Percentiles rank a stretch among this genome's conserved stretches.
Conservation (phyloP, 2,888 invertebrate species). For the Caenorhabditis plicata region DNA sequence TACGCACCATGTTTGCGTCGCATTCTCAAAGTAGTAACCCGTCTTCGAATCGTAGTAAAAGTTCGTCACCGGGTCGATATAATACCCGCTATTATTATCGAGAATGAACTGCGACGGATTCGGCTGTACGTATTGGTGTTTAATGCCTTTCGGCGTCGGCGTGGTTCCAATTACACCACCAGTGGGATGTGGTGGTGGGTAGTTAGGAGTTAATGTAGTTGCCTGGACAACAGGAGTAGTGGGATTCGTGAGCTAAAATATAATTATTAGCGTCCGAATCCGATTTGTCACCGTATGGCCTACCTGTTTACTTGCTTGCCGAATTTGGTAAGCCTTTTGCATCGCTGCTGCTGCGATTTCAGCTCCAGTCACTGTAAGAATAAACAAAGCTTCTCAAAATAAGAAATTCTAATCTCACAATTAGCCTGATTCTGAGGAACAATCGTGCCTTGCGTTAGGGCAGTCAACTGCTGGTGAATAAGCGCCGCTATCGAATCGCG, state of each 20-base stretch:
- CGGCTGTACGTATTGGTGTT: constrained; percentile 70
- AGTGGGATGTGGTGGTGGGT: constrained; percentile 3
- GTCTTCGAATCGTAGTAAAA: constrained; percentile 85
- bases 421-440: constrained; percentile 2
- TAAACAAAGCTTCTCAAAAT: neutral
- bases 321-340: constrained; percentile 20
- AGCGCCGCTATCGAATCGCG: constrained; percentile 29
- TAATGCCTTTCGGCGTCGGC: constrained; percentile 40
- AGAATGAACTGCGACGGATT: constrained; percentile 88
- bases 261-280: neutral
- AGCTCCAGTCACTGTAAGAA: constrained; percentile 47
- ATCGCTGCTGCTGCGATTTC: constrained; percentile 45
- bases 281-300: constrained; percentile 10
- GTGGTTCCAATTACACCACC: constrained; percentile 36
- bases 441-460: constrained; percentile 9
- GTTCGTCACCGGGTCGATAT: constrained; percentile 88
- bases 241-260: too few relatives aligned
- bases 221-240: too few relatives aligned
- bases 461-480: constrained; percentile 32
- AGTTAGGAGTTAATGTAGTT: too few relatives aligned
- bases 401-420: constrained; percentile 3
- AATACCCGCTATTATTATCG: constrained; percentile 92
- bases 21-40: constrained; percentile 87
- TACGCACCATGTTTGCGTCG: constrained; percentile 86
- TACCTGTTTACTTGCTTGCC: constrained; percentile 26